Conservation (phyloP, 1,140 invertebrate species). For the Anastatus disparis region DNA sequence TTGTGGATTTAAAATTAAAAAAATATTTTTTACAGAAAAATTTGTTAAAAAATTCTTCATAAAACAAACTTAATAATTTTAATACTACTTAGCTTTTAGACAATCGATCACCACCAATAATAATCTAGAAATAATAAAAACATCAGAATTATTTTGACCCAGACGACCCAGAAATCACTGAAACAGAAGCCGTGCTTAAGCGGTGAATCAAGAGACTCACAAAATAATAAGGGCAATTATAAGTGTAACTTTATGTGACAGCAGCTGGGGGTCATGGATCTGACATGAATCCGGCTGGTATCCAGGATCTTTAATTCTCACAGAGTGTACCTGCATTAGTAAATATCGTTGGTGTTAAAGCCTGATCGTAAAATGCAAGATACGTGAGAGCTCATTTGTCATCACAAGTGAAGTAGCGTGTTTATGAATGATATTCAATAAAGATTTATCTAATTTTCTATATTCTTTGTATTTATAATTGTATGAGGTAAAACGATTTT, state of each 20-base stretch:
- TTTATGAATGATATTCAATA: no score
- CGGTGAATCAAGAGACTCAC: constrained; percentile 68
- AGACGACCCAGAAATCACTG: constrained; percentile 72
- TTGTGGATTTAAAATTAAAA: no score
- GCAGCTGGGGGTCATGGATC: constrained; percentile 72
- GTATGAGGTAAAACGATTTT: no score
- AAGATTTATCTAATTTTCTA: no score
- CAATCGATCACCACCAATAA: no score
- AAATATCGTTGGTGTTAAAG: constrained; percentile 79
- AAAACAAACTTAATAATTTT: no score
- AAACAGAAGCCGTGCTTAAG: constrained; percentile 65
- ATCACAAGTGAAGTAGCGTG: constrained; percentile 69
- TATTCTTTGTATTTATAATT: no score
- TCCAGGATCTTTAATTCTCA: constrained; percentile 71
- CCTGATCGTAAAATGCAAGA: constrained; percentile 69
- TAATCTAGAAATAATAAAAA: no score
- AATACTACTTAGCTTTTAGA: no score
- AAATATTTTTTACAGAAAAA: no score
- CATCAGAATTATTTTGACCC: no score
- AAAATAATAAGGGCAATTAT: constrained; percentile 81
- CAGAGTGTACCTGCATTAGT: constrained; percentile 79
- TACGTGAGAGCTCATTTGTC: constrained; percentile 66
- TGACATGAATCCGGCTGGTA: constrained; percentile 71
- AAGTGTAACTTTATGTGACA: constrained; percentile 85
- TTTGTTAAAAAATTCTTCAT: no score